phyloP scores from a whole-genome alignment of 2,888 invertebrate genomes.

The Hydrotaea diabolus region DNA sequence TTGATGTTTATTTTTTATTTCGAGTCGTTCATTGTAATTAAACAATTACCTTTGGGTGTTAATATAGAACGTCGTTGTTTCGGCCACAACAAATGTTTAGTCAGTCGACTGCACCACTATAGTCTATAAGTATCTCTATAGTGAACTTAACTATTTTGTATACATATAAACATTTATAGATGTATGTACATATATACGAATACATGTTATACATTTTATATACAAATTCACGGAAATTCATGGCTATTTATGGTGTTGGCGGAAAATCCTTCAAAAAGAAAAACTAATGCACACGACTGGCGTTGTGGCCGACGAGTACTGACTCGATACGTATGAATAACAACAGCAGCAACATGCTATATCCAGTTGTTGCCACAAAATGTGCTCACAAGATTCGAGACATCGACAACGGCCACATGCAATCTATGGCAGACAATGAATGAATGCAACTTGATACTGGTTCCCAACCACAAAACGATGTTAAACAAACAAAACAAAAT shows the following conservation, averaged over 20 bases:
- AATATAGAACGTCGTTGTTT: too few species aligned
- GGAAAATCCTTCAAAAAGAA: constrained; percentile 68
- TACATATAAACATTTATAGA: too few species aligned
- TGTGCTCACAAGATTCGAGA: not conserved
- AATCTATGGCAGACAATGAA: constrained; percentile 1
- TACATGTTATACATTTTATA: not conserved
- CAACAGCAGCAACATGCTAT: not conserved
- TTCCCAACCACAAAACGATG: not conserved
- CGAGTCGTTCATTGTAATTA: not conserved
- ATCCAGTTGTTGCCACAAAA: constrained; percentile 40
- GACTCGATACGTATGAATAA: not conserved
- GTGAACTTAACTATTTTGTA: too few species aligned
- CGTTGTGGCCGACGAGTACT: not conserved
- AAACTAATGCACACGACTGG: constrained; percentile 32
- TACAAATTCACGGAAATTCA: constrained; percentile 59
- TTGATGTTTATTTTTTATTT: not conserved
- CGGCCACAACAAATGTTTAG: too few species aligned
- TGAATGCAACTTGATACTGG: constrained; percentile 13
- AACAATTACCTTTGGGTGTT: not conserved
- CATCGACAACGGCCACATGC: constrained; percentile 32
- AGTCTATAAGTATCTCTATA: too few species aligned
- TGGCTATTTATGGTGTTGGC: constrained; percentile 67
- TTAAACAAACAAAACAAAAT: not conserved
- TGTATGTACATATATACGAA: not conserved
- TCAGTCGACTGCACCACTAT: too few species aligned